Base-by-base conservation (phyloP, 2,113 vertebrate genomes). In the Caretta caretta region DNA sequence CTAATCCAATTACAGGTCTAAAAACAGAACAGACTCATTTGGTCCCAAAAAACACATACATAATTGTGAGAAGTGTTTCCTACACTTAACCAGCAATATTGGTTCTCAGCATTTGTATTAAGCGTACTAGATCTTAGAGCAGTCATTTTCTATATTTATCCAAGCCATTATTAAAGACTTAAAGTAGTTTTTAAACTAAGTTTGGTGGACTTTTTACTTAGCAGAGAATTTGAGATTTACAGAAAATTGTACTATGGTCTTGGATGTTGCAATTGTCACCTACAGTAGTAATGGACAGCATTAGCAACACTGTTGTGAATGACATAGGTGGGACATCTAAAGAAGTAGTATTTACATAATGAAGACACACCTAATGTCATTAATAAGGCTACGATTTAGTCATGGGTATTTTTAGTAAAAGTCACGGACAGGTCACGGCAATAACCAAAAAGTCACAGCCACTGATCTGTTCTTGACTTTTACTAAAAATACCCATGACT, bases 1-100 rank as follows among this genome's bases (percentile, higher is more conserved):
- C 87, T 89, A 83, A 96, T 72, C 91, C 76, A 94, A 93, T 96
- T 91, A 97, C 94, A 96, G 72, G 92, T 94, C 96, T 91, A 91
- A 94, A 92, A 49, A 97, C 88, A 96, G 84, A 92, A 90, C 95
- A 94, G 87, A 89, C 42, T 78, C 42, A 72, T 72, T 29, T 56
- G 83, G 84, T 92, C 94, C 90, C 91, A 86, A 89, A 94, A 87
- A 91, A 95, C n/a, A 96, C n/a, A 84, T 91, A 92, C 35, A 13
- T 87, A 90, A 94, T 95, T 90, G 92, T 59, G 50, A 92, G 88
- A 93, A 94, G 87, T 91, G 76, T 75, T 96, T 94, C 80, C 87
- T 59, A 56, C 24, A 27, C 89, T 97, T 96, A 87, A 93, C 97
- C 95, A 97, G 88, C 38, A 95, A 46, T 88, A 84, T 86, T 91